A percentile compares a stretch with the other conserved stretches of the same genome.
These are phyloP conservation scores for Illadopsis cleaveri DNA, from an alignment of 2,113 vertebrate species.

Conservation along the genomic window DNA sequence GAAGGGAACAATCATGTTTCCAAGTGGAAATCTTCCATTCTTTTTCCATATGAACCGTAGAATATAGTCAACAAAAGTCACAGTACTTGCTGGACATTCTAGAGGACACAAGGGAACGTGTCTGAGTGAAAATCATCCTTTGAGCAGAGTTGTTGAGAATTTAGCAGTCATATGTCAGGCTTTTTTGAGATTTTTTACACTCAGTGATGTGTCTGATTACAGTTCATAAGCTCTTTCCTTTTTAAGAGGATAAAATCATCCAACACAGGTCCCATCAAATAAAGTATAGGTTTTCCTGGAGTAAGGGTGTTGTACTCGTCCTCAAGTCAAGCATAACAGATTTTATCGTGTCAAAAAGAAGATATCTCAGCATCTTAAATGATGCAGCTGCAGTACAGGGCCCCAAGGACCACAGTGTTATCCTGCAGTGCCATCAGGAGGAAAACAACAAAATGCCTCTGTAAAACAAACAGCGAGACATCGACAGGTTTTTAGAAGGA, in stretches of 20 bases:
- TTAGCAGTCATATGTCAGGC: background rate
- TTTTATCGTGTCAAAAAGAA: background rate
- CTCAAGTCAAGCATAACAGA: background rate
- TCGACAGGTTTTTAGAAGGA: background rate
- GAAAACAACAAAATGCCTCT: conserved; percentile 10
- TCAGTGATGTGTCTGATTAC: background rate
- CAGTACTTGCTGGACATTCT: background rate
- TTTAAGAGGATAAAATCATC: background rate
- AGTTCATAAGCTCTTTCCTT: background rate
- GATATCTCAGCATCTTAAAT: background rate
- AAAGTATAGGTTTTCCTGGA: background rate
- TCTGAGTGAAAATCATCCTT: background rate
- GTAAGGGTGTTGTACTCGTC: background rate
- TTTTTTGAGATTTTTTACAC: background rate
- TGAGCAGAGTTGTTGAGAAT: background rate
- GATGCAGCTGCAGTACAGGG: background rate
- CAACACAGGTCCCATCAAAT: background rate
- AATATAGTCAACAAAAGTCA: background rate
- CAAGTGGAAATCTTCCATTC: background rate
- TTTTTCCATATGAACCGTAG: background rate
- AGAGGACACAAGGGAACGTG: rapidly evolving
- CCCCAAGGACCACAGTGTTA: background rate
- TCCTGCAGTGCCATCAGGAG: conserved; percentile 37
- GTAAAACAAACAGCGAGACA: background rate
- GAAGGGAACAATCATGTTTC: background rate